phyloP scores from a whole-genome alignment of 2,888 invertebrate genomes.

The Drosophila nr. perissopoda region DNA sequence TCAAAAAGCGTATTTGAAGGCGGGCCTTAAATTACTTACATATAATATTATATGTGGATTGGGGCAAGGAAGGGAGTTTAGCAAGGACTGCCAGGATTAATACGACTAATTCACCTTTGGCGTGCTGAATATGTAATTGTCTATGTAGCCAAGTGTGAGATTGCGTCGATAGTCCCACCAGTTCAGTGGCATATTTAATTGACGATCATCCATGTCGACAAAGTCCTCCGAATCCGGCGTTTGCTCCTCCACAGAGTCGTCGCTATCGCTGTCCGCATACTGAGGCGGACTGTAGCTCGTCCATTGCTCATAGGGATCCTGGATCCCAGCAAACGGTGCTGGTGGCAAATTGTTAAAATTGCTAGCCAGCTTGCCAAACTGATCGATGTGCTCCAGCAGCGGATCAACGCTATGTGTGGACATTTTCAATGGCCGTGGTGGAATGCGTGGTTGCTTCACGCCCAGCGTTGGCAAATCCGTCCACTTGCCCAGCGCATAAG shows the following conservation, averaged over 20 bases:
- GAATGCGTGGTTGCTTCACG: conserved; percentile 49
- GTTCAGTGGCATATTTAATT: conserved; percentile 28
- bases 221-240: conserved; percentile 48
- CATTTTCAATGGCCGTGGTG: conserved; percentile 32
- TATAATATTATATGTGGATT: background rate
- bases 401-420: conserved; percentile 72
- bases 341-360: conserved; percentile 82
- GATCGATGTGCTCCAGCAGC: conserved; percentile 80
- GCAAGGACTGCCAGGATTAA: background rate
- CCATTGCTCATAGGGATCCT: conserved; percentile 81
- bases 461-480: conserved; percentile 83
- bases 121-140: conserved; percentile 79
- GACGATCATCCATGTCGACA: conserved; percentile 28
- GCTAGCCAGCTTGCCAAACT: conserved; percentile 83
- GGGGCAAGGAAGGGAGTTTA: conserved; percentile 67
- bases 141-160: conserved; percentile 80
- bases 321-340: conserved; percentile 54
- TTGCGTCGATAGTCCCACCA: conserved; percentile 81
- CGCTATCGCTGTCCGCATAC: conserved; percentile 44
- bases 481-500: conserved; percentile 88
- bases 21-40: background rate
- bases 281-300: conserved; percentile 76
- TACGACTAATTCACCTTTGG: conserved; percentile 64
- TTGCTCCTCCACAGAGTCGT: conserved; percentile 72
- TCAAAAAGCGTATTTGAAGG: background rate